Evolutionary conservation across 2,113 vertebrate genomes (phyloP).

Genomic region (Amblyornis subalaris): DNA sequence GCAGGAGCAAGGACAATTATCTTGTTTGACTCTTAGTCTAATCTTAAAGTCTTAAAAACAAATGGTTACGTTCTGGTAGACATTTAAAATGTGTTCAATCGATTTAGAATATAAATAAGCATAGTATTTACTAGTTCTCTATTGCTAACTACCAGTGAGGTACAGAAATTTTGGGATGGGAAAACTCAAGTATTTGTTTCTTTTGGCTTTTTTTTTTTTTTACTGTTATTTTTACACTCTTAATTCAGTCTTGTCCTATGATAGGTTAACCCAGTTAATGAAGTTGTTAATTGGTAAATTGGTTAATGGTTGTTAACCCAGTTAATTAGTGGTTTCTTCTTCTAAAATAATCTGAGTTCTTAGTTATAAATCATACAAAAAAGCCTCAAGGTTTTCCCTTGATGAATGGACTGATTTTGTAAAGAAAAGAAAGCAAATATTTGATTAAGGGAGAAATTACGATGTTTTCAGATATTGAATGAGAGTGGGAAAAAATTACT

Average conservation of each 20-base stretch:
- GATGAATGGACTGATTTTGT: background rate
- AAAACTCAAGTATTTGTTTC: background rate
- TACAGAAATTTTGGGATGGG: background rate
- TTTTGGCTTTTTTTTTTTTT: background rate
- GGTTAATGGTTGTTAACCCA: background rate
- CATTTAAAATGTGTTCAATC: background rate
- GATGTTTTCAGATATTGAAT: background rate
- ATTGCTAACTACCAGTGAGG: background rate
- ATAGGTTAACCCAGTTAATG: background rate
- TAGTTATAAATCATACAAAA: background rate
- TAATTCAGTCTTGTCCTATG: background rate
- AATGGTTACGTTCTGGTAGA: background rate
- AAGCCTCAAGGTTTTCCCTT: background rate
- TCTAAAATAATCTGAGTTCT: background rate
- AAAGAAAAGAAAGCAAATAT: background rate
- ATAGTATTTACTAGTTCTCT: background rate
- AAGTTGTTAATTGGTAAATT: background rate
- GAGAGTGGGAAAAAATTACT: background rate
- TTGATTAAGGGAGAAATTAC: background rate
- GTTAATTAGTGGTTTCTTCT: background rate
- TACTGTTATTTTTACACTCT: background rate
- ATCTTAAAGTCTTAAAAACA: background rate
- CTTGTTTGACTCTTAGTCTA: background rate
- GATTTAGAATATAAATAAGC: background rate
- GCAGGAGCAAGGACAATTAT: background rate